These are phyloP conservation scores for Brachypterus glaber DNA, from an alignment of 2,888 invertebrate species.

Conservation along the genomic window DNA sequence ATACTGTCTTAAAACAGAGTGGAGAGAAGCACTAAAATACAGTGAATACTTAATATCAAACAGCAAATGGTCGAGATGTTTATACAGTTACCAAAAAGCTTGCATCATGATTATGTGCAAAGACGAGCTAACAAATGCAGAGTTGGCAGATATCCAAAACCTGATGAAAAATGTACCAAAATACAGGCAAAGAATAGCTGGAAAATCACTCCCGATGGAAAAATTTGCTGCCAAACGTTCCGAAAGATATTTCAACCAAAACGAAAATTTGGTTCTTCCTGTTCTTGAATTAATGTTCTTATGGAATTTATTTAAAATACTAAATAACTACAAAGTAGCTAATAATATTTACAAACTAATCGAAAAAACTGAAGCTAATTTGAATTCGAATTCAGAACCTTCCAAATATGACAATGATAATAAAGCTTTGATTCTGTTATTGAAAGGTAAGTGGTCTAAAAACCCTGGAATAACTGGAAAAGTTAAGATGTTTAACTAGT, in stretches of 20 bases:
- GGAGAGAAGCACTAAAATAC: constrained; percentile 66
- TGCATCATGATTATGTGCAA: constrained; percentile 69
- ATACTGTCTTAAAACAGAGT: constrained; percentile 63
- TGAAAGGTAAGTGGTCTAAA: too few species aligned
- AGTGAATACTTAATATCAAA: constrained; percentile 62
- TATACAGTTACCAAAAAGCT: constrained; percentile 85
- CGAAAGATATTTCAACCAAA: constrained; percentile 66
- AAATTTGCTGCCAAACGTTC: constrained; percentile 89
- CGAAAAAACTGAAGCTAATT: constrained; percentile 42
- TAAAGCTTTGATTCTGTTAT: constrained; percentile 59
- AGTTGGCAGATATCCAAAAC: constrained; percentile 48
- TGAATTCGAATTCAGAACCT: constrained; percentile 31
- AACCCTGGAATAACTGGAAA: too few species aligned
- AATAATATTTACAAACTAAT: constrained; percentile 55
- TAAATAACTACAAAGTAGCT: constrained; percentile 57
- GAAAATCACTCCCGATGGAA: constrained; percentile 94
- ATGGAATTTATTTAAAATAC: constrained; percentile 84
- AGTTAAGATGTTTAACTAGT: too few species aligned
- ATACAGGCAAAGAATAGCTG: constrained; percentile 83
- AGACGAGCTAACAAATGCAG: constrained; percentile 43
- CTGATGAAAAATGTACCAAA: constrained; percentile 69
- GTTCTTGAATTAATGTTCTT: constrained; percentile 81
- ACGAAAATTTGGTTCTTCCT: constrained; percentile 65
- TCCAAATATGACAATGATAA: constrained; percentile 58
- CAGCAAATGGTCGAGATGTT: constrained; percentile 86